Evolutionary conservation across 1,140 invertebrate genomes (phyloP).

Genomic region (Achatina immaculata): DNA sequence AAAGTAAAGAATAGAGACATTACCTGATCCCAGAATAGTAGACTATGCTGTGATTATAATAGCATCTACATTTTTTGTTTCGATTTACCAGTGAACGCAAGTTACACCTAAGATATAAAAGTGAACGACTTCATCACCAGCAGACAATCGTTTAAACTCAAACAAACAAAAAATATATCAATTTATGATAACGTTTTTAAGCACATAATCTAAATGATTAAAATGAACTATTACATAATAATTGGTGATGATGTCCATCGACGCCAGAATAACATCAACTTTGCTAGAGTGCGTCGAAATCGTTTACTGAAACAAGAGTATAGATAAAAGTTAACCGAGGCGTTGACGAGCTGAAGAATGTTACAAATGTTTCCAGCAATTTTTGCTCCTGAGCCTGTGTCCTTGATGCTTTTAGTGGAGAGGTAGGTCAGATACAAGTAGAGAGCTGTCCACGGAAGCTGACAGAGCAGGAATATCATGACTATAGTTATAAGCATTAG

Average conservation of each 20-base stretch:
- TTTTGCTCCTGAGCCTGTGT: slow-evolving; percentile 62
- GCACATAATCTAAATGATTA: neutral
- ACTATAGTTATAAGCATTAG: slow-evolving; percentile 82
- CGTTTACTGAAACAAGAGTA: slow-evolving; percentile 84
- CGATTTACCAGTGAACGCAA: no score
- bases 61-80: no score
- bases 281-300: slow-evolving; percentile 80
- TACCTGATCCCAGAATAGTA: no score
- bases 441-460: slow-evolving; percentile 76
- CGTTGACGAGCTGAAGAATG: slow-evolving; percentile 80
- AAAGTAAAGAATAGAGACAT: no score
- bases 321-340: slow-evolving; percentile 81
- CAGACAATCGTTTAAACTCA: neutral
- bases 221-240: neutral
- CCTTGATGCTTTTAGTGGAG: slow-evolving; percentile 38
- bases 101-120: no score
- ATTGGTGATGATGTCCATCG: neutral
- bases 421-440: slow-evolving; percentile 45
- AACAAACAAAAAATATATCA: neutral
- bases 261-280: slow-evolving; percentile 72
- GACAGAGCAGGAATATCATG: slow-evolving; percentile 80
- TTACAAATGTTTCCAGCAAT: slow-evolving; percentile 82
- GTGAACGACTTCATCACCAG: no score
- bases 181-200: neutral
- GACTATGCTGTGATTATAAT: no score